Evolutionary conservation across 2,113 vertebrate species (phyloP), one percentile per base, ranked within the genome.

Genomic region (Protobothrops flavoviridis): DNA sequence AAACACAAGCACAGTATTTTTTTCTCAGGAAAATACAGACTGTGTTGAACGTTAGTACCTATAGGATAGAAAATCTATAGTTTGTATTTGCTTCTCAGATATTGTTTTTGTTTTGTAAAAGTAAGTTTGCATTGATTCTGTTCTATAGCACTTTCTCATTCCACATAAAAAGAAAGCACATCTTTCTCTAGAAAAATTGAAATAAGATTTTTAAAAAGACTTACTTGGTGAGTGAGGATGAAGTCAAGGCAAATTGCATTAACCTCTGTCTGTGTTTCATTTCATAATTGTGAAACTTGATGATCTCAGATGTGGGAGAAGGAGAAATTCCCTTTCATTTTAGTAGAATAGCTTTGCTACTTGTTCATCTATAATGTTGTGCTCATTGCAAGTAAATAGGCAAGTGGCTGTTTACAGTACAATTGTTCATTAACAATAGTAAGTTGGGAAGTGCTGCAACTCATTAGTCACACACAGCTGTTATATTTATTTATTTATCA

Each of bases 21-120:
- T 48, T 52, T 6, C 3, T 74, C 45, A 45, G 2, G 4, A 90
- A 61, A 59, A 85, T 85, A 86, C 50, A 2, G 59, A 92, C 89
- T 91, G 89, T 87, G 85, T 23, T 0, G 93, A 9, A 0, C 74
- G 64, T 33, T 50, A 13, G 29, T 69, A 69, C 33, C 33, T 21
- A 39, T 8, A 81, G 17, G 74, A 81, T 43, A 17, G 33, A 43
- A 74, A 43, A 81, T 81, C 3, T 23, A 21, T 17, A 81, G 6
- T 81, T 81, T 0, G 33, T 21, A 81, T 43, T 81, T 81, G 33
- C 17, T 81, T 39, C 17, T 43, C 7, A 21, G 6, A 81, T 81
- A 81, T 8, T 3, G 17, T 43, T 81, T 81, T 43, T 81, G 17
- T 39, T 81, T 74, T 39, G 17, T 43, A 21, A 20, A 81, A 81